Base-by-base conservation (phyloP, 64 coral and sea anemone species). In the Montipora capricornis region DNA sequence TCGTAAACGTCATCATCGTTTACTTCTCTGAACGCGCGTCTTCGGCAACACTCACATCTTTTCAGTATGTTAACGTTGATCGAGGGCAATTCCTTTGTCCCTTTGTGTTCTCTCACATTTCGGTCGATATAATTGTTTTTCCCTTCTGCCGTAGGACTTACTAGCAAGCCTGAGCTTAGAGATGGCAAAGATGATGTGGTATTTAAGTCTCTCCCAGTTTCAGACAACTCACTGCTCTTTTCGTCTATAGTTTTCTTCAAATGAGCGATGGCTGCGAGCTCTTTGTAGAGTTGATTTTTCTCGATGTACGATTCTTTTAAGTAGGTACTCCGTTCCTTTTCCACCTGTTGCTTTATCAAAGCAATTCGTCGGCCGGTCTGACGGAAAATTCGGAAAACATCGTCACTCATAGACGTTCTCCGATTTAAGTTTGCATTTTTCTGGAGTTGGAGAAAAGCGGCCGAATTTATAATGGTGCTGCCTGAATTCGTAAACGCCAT, bases 211-310 rank as follows among this genome's bases (percentile, higher is more conserved):
- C 44, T 6, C 53, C 53, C 67, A 2, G 13, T 19, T n/a, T 22
- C 17, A 49, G 17, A 6, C 68, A 71, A 71, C 68, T 73, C 59
- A 7, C 17, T 22, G 45, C 15, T 86, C 76, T 78, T 78, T 48
- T 78, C 76, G 11, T 49, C 3, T 7, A 78, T 14, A 0, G 62
- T 19, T 10, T 50, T 86, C n/a, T 71, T 86, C 15, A 64, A 86
- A 71, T 73, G 82, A 71, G 67, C 66, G 71, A 93, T 93, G 3
- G 47, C 60, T 47, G 92, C 74, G 4, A 93, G 81, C 44, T 93
- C 92, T 61, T 93, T 93, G 20, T 93, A 93, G 44, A 93, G 92
- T 80, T 85, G 60, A 37, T 93, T 93, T 80, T 93, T 93, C 22
- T 88, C 76, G 1, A 45, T 93, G 67, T 88, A 88, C 5, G 83